Conservation (phyloP, 2,113 vertebrate species). For the Perca fluviatilis region DNA sequence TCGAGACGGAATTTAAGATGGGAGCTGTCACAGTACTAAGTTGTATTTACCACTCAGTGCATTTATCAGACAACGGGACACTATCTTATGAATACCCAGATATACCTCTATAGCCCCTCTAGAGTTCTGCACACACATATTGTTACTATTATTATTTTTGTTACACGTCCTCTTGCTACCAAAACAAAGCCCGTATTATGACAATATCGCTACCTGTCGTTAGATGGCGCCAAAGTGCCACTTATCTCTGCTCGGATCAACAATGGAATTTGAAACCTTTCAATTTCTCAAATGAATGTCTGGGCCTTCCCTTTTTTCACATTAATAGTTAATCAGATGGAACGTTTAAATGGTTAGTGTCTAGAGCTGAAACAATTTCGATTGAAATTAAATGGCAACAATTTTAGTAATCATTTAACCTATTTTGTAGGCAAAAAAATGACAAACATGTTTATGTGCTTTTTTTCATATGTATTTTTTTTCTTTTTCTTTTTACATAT, state of each 20-base stretch:
- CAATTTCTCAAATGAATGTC: neutral
- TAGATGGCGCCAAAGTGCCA: slow-evolving; percentile 47
- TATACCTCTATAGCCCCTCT: neutral
- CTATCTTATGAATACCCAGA: neutral
- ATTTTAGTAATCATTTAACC: neutral
- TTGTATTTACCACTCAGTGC: neutral
- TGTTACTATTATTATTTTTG: no score
- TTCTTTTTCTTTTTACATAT: neutral
- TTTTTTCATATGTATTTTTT: no score
- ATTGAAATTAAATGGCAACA: neutral
- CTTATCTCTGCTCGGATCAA: neutral
- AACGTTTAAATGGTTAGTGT: neutral
- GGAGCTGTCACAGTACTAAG: rapidly evolving
- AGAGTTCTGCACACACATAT: neutral
- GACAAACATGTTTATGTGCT: neutral
- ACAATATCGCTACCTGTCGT: neutral
- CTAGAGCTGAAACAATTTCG: neutral
- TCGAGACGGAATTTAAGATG: slow-evolving; percentile 16
- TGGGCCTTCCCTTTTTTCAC: neutral
- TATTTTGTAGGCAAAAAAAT: neutral
- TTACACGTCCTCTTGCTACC: neutral
- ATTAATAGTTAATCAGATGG: neutral
- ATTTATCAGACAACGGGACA: neutral
- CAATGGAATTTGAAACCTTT: neutral
- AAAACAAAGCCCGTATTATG: neutral